Conservation (phyloP, 2,797 vertebrate species). For the Paramormyrops hopkinsi region DNA sequence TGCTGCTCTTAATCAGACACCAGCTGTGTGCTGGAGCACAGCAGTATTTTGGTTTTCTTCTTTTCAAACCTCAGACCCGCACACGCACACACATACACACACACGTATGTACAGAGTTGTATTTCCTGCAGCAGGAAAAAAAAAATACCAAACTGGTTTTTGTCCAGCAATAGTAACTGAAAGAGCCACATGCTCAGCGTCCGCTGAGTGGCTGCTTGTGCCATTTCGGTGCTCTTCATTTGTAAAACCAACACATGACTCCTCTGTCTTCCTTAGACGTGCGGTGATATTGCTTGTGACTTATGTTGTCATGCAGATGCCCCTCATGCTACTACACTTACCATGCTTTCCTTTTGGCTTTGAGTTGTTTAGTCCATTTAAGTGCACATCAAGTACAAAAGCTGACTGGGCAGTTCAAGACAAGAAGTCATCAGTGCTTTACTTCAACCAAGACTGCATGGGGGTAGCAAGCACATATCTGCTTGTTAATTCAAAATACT, state of each 20-base stretch:
- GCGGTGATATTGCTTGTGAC: not conserved
- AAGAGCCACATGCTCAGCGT: not conserved
- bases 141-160: not conserved
- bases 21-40: conserved; percentile 56
- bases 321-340: not conserved
- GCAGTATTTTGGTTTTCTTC: conserved; percentile 64
- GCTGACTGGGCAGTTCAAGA: not conserved
- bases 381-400: not conserved
- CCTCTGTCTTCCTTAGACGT: not conserved
- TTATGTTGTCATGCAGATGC: not conserved
- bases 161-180: not conserved
- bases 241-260: not conserved
- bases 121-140: not conserved
- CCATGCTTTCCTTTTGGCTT: not conserved
- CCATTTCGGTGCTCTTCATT: not conserved
- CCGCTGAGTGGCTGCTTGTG: not conserved
- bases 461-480: not conserved
- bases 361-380: not conserved
- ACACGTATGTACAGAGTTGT: not conserved
- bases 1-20: conserved; percentile 64
- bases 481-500: not conserved
- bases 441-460: not conserved
- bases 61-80: conserved; percentile 10
- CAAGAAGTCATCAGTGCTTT: not conserved
- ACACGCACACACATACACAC: not conserved